Conservation (phyloP, 2,797 vertebrate genomes). For the Semaprochilodus insignis region DNA sequence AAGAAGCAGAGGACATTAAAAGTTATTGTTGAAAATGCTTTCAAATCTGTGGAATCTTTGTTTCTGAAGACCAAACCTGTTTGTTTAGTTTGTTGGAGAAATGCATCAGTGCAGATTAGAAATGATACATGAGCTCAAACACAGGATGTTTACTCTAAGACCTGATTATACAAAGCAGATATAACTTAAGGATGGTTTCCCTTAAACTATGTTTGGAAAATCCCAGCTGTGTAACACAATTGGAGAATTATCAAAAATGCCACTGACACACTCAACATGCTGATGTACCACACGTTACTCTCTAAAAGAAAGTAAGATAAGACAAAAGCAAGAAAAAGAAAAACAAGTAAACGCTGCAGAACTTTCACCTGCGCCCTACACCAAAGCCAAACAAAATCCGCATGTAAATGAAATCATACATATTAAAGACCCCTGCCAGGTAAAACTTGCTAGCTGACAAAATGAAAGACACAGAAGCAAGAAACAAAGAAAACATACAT, state of each 20-base stretch:
- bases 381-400: too few species aligned
- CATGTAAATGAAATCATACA: too few species aligned
- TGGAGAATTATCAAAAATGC: neutral
- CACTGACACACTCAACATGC: neutral
- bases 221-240: neutral
- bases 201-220: neutral
- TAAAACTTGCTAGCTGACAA: too few species aligned
- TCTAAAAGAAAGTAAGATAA: too few species aligned
- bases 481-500: too few species aligned
- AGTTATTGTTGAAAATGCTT: neutral
- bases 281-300: too few species aligned
- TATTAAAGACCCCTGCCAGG: too few species aligned
- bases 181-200: neutral
- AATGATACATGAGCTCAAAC: constrained; percentile 8
- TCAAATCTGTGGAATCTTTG: neutral
- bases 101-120: neutral
- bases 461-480: too few species aligned
- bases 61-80: neutral
- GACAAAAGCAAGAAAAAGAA: too few species aligned
- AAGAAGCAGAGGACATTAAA: neutral
- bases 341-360: too few species aligned
- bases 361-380: too few species aligned
- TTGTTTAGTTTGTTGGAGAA: neutral
- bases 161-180: neutral
- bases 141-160: too few species aligned